Evolutionary conservation across 1,140 invertebrate genomes (phyloP), one percentile per base, ranked within the genome.

Genomic region (Drosophila melanica): DNA sequence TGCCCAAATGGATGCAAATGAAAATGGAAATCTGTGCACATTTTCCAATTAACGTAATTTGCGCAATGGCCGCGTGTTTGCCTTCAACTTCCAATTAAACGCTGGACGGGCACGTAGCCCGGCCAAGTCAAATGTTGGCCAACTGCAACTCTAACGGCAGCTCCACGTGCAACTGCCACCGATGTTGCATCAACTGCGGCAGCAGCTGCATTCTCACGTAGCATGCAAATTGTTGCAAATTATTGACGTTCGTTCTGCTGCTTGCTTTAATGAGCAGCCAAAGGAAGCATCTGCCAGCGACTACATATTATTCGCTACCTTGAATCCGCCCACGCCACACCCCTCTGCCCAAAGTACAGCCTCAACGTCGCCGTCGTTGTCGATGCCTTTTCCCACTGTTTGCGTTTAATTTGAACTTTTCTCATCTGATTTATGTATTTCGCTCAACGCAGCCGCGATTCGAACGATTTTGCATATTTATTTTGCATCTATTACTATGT

Each of bases 1-100:
- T 55, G 27, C 18, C 30, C 51, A 68, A 68, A 51, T 30, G 44
- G 27, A 58, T 33, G 44, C 42, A 57, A 57, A 30, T 23, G 33
- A 39, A 65, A 65, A 57, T 65, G 51, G 6, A 82, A 72, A 78
- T 77, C 73, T 57, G 42, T 72, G 69, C 51, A 73, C 76, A 79
- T 76, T 87, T 79, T 82, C 75, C 84, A 79, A 87, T 86, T 86
- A 86, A 82, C 84, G 65, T 89, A 82, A 82, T 74, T 80, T 89
- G 73, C 62, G 70, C 68, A 84, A 84, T 59, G 63, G 63, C 73
- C 57, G 37, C 62, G 37, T 75, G 66, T 78, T 65, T 75, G 78
- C 67, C 62, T 51, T 75, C 72, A 67, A 72, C 72, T 42, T 59
- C 71, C 72, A 87, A 87, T 86, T 87, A 86, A 89, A 86, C 73